Evolutionary conservation across 2,888 invertebrate genomes (phyloP).

Genomic region (Leptopilina drosophilae): DNA sequence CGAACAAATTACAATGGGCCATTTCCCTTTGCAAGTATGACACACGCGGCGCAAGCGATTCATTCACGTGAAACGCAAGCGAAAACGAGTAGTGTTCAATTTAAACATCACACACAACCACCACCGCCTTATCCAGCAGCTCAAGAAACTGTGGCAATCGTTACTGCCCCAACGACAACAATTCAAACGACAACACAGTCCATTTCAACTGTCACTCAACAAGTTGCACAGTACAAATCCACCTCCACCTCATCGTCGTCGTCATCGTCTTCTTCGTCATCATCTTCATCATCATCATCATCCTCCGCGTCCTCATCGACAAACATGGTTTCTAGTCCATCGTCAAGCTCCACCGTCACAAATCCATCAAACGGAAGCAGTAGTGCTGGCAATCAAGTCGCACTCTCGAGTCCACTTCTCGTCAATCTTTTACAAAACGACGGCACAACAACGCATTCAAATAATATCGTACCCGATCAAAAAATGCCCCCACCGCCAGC

Average conservation of each 20-base stretch:
- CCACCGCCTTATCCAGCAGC: conserved; percentile 77
- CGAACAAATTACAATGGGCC: conserved; percentile 80
- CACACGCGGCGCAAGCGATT: conserved; percentile 89
- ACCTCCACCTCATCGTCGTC: conserved; percentile 39
- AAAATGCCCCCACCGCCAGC: conserved; percentile 75
- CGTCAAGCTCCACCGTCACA: conserved; percentile 65
- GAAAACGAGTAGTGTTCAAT: conserved; percentile 64
- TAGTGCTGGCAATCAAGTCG: conserved; percentile 79
- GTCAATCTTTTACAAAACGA: conserved; percentile 96
- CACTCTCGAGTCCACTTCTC: conserved; percentile 91
- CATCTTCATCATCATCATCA: conserved; percentile 64
- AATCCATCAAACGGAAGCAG: conserved; percentile 60
- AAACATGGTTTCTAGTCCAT: conserved; percentile 70
- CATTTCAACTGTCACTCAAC: conserved; percentile 69
- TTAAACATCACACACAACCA: conserved; percentile 74
- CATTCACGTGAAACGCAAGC: conserved; percentile 82
- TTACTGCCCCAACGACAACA: conserved; percentile 70
- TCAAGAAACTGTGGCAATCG: conserved; percentile 73
- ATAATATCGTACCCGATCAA: conserved; percentile 66
- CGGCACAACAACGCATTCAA: conserved; percentile 77
- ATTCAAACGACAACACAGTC: conserved; percentile 68
- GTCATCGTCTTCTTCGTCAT: too few relatives aligned
- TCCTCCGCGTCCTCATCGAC: conserved; percentile 45
- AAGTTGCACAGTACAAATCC: conserved; percentile 66
- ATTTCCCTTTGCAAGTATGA: conserved; percentile 95